Evolutionary conservation across 1,140 invertebrate species (phyloP), one percentile per base, ranked within the genome.

Genomic region (Conopomorpha cramerella): DNA sequence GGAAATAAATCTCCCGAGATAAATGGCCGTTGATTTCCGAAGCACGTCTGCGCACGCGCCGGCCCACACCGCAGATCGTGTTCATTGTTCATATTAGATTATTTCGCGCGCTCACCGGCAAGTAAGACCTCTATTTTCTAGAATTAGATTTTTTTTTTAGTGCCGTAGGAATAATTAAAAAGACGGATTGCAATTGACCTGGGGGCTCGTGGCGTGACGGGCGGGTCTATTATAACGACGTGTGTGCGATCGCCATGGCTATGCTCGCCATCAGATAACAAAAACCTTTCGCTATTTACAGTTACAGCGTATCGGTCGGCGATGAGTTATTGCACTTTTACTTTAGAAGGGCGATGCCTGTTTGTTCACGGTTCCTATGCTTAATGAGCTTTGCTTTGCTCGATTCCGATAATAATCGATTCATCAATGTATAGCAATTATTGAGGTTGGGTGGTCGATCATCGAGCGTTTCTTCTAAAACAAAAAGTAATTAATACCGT

Each of bases 111-210:
- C 54, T 52, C 50, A 41, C 60, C n/a, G n/a, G n/a, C n/a, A n/a
- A n/a, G n/a, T n/a, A n/a, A n/a, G n/a, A n/a, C n/a, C n/a, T n/a
- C n/a, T n/a, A n/a, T n/a, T n/a, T n/a, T n/a, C n/a, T n/a, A n/a
- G n/a, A n/a, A n/a, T n/a, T n/a, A n/a, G n/a, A 59, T 56, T 46
- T 58, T 41, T 45, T 43, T 51, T 46, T 54, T 51, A 54, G 55
- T 58, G 52, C 62, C 46, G 49, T 51, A 52, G 51, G 46, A 49
- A 59, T 56, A 74, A 74, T 73, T 73, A 68, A 70, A 73, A 70
- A 74, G 70, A 71, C 68, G 55, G 61, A 71, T 71, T 71, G 68
- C 68, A 53, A 63, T 53, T 72, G 70, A 74, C 70, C 70, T 50
- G 57, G 57, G 58, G 49, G 61, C 63, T 53, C 44, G 38, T 34